Evolutionary conservation across 2,888 invertebrate genomes (phyloP), one percentile per base, ranked within the genome.

Genomic region (Cephus pygmeus): DNA sequence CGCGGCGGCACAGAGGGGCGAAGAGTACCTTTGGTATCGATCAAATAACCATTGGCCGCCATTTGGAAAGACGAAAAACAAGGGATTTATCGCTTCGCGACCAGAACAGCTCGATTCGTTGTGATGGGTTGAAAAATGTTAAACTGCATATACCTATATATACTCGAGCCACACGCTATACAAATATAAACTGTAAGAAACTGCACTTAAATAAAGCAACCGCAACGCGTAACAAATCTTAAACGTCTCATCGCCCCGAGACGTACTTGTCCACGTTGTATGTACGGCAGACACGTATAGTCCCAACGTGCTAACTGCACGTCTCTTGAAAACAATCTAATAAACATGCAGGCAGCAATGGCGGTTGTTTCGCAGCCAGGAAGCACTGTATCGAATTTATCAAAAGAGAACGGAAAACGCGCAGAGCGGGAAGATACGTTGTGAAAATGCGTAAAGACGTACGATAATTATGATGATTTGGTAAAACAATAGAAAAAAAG

Each of bases 361-460:
- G n/a, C 31, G 12, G n/a, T 69, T 1, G 40, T 68, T 69, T 73
- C 79, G 77, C 74, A 80, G 84, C 83, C 87, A 88, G 89, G 88
- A 89, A 89, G 87, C 85, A 81, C 82, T 84, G 85, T 89, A 88
- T 88, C 88, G 84, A 86, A 86, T 87, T 89, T 90, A 90, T 90
- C 89, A 88, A 87, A 89, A 86, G 85, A 85, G 84, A 82, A 87
- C 89, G 88, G 89, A 87, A 90, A 88, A 87, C 85, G 84, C 78
- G 83, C 82, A 81, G 12, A 35, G 35, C 35, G 35, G 80, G 78
- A 82, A 79, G 86, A 87, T 87, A 87, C 82, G 76, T 78, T 6
- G 6, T 40, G 40, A 23, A 40, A 40, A 40, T 40, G 15, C 6
- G 15, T 15, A 6, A 40, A 9, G 40, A 40, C 6, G 6, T 40